Percentiles rank a stretch among this genome's conserved stretches.
phyloP scores from a whole-genome alignment of 1,140 invertebrate genomes.

The Neoseiulus cucumeris region DNA sequence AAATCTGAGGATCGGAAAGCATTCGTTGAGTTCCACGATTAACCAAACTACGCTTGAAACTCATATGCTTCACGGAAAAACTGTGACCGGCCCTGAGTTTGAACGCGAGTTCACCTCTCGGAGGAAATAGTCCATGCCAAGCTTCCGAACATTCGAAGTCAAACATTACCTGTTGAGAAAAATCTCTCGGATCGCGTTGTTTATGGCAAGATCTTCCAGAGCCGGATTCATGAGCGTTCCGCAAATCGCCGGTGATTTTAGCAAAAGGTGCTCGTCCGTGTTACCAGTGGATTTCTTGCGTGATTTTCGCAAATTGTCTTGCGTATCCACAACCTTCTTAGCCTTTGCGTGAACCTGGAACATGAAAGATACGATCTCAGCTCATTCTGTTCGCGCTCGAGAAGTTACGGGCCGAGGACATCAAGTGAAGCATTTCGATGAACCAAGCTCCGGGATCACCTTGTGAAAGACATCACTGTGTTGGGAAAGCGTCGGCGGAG shows the following conservation, averaged over 20 bases:
- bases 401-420: no score
- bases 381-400: slow-evolving; percentile 23
- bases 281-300: slow-evolving; percentile 3
- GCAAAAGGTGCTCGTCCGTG: not conserved
- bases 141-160: no score
- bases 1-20: slow-evolving; percentile 47
- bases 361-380: slow-evolving; percentile 4
- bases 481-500: slow-evolving; percentile 30
- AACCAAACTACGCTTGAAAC: no score
- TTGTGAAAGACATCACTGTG: slow-evolving; percentile 46
- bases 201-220: slow-evolving; percentile 66
- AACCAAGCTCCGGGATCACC: slow-evolving; percentile 41
- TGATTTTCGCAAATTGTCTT: not conserved
- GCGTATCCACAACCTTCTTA: slow-evolving; percentile 9
- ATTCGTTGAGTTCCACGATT: no score
- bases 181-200: slow-evolving; percentile 73
- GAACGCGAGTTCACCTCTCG: no score
- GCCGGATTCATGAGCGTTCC: not conserved
- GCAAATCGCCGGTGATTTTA: not conserved
- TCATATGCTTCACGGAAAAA: no score
- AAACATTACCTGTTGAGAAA: slow-evolving; percentile 48
- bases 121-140: no score
- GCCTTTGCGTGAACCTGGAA: slow-evolving; percentile 11
- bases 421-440: not conserved
- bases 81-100: no score